phyloP scores from a whole-genome alignment of 2,113 vertebrate genomes.

The Ageneiosus marmoratus region DNA sequence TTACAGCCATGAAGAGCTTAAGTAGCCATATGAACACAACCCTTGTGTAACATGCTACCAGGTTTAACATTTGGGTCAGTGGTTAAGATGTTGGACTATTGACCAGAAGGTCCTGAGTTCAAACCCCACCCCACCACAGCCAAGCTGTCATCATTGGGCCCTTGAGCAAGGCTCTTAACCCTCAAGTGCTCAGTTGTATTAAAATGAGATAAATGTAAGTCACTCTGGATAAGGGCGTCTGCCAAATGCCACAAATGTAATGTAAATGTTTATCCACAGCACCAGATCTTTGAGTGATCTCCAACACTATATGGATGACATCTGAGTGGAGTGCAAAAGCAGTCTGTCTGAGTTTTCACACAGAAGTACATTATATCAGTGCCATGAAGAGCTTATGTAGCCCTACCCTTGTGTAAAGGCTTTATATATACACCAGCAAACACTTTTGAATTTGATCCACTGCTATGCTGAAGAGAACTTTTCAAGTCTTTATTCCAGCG shows the following conservation, averaged over 20 bases:
- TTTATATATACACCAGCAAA: background rate
- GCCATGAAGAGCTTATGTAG: background rate
- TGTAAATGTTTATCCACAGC: background rate
- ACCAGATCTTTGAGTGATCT: background rate
- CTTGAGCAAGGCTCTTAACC: too few relatives aligned
- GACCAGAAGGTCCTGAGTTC: too few relatives aligned
- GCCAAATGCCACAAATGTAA: too few relatives aligned
- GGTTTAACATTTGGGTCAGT: too few relatives aligned
- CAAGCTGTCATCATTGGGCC: too few relatives aligned
- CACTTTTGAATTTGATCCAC: background rate
- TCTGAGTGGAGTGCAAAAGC: too few relatives aligned
- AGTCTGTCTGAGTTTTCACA: background rate
- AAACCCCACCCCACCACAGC: too few relatives aligned
- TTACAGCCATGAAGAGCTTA: background rate
- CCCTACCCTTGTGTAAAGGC: background rate
- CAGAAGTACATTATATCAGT: background rate
- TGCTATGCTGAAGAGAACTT: background rate
- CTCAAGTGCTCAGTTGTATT: too few relatives aligned
- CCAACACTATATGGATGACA: background rate
- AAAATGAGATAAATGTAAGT: too few relatives aligned
- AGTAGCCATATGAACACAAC: background rate
- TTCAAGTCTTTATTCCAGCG: background rate
- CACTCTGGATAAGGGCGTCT: too few relatives aligned
- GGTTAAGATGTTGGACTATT: too few relatives aligned
- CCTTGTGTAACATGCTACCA: background rate